Percentiles rank a stretch among this genome's conserved stretches.
phyloP scores from a whole-genome alignment of 2,888 invertebrate species.

The Lottia scabra region DNA sequence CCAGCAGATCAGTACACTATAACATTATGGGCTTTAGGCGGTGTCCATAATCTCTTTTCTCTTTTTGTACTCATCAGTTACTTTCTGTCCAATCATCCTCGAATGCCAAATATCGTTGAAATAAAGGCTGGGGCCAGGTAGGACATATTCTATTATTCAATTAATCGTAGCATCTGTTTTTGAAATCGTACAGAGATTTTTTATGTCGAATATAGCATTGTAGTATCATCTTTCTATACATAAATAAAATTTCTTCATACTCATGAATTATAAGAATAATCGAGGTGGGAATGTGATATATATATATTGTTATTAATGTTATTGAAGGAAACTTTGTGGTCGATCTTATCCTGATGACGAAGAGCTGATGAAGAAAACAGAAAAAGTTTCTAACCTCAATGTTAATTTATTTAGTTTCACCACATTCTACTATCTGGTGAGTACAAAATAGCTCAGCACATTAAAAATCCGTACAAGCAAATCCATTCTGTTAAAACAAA shows the following conservation, averaged over 20 bases:
- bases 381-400: constrained; percentile 61
- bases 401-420: constrained; percentile 66
- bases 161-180: too few species aligned
- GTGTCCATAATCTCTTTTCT: constrained; percentile 62
- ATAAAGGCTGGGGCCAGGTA: constrained; percentile 51
- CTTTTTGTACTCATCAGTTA: constrained; percentile 65
- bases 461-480: too few species aligned
- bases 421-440: constrained; percentile 66
- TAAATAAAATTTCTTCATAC: too few species aligned
- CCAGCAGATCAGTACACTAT: constrained; percentile 42
- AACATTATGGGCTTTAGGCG: constrained; percentile 57
- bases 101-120: constrained; percentile 55
- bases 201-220: too few species aligned
- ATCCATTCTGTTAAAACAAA: too few species aligned
- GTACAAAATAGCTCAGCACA: constrained; percentile 6
- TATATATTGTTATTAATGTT: not conserved
- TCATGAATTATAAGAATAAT: too few species aligned
- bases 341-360: constrained; percentile 44
- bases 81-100: constrained; percentile 67
- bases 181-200: too few species aligned
- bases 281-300: too few species aligned
- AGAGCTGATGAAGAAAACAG: constrained; percentile 44
- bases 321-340: constrained; percentile 45
- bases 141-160: not conserved
- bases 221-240: too few species aligned